phyloP scores from a whole-genome alignment of 2,888 invertebrate genomes.

The Colostygia pectinataria region DNA sequence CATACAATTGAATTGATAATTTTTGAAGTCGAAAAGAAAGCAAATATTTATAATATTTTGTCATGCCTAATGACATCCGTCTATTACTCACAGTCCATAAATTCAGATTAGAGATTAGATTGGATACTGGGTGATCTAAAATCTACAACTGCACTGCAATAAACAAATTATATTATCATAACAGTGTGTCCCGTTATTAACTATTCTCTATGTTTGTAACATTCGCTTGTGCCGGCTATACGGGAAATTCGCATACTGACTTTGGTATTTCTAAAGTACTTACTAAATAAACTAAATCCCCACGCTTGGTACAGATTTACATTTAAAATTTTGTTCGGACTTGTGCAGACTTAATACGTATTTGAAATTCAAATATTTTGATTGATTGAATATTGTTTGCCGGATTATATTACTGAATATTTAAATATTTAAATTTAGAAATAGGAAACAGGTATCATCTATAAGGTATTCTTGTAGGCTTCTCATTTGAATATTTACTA shows the following conservation, averaged over 20 bases:
- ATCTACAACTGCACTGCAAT: too few relatives aligned
- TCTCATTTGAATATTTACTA: neutral
- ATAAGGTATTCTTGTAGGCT: neutral
- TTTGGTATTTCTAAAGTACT: constrained; percentile 20
- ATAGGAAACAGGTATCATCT: constrained; percentile 4
- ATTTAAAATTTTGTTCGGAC: constrained; percentile 12
- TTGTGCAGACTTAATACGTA: constrained; percentile 12
- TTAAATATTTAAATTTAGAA: constrained; percentile 8
- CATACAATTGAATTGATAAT: too few relatives aligned
- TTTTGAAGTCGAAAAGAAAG: too few relatives aligned
- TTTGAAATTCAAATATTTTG: constrained; percentile 16
- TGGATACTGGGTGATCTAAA: too few relatives aligned
- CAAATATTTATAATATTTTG: too few relatives aligned
- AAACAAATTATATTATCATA: too few relatives aligned
- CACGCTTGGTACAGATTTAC: constrained; percentile 11
- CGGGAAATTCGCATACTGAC: constrained; percentile 20
- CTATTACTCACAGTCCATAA: too few relatives aligned
- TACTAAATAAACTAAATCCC: constrained; percentile 14
- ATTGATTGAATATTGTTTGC: constrained; percentile 20
- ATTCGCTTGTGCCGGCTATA: neutral
- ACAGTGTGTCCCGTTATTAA: too few relatives aligned
- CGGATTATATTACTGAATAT: constrained; percentile 4
- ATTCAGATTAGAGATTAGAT: too few relatives aligned
- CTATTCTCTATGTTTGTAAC: neutral
- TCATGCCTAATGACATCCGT: too few relatives aligned